Evolutionary conservation across 2,113 vertebrate genomes (phyloP), one percentile per base, ranked within the genome.

Genomic region (Sceloporus undulatus): DNA sequence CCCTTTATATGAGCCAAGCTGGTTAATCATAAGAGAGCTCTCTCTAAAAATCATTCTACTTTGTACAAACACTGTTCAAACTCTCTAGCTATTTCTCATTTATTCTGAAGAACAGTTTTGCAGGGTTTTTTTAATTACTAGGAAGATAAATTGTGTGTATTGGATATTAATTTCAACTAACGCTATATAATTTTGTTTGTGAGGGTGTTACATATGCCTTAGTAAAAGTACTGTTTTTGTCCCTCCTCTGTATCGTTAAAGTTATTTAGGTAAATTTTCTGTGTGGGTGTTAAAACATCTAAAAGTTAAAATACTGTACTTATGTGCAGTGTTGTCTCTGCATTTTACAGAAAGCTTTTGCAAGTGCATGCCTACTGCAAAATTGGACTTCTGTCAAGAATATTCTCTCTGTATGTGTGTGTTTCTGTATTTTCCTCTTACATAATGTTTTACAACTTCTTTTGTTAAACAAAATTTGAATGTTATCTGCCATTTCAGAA

Each of bases 401-500:
- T 82, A 82, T 71, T 84, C 84, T 66, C 70, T 6, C 62, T 52
- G 16, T 73, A 3, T 75, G 70, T 4, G 0, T 27, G 62, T 11
- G 16, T 21, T 8, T 42, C 14, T 16, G 23, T 82, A 16, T 71
- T 19, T 82, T 74, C 70, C 81, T 3, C 93, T 90, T 81, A 79
- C 52, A 54, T 80, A 19, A 38, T 79, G 27, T 88, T 34, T 92
- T 86, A 59, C 89, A 16, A 54, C 34, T 77, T 84, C 82, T 6
- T 94, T 90, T 84, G 77, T 91, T 87, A 84, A 89, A n/a, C 66
- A 91, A 8, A 89, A 84, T 88, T 89, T 90, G 42, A 29, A 84
- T 27, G 4, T 83, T 95, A 34, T 79, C 52, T 92, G 87, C 34
- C 2, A 21, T 62, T 66, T 0, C 0, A 86, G 16, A 5, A 91